phyloP scores from a whole-genome alignment of 2,888 invertebrate species.

The Sinhomidia bicolor region DNA sequence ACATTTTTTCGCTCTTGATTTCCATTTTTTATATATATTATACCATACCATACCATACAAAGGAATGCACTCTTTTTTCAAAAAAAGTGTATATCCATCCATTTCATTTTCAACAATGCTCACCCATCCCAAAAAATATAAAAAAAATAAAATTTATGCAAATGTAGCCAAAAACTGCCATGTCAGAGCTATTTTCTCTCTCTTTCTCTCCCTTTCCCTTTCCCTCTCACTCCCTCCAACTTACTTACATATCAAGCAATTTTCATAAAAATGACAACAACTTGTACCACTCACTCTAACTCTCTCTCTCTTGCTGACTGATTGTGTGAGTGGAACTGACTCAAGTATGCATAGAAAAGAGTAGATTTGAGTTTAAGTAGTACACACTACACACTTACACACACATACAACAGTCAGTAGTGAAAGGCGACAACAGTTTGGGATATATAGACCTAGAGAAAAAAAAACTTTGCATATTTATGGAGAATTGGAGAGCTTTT shows the following conservation, averaged over 20 bases:
- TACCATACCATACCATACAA: too few relatives aligned
- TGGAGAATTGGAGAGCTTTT: constrained; percentile 10
- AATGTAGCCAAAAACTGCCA: neutral
- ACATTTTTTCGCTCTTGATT: too few relatives aligned
- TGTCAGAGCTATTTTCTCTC: constrained; percentile 16
- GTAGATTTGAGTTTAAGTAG: neutral
- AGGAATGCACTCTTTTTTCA: neutral
- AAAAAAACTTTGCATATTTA: constrained; percentile 50
- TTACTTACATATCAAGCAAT: neutral
- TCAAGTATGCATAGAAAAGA: neutral
- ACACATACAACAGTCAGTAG: too few relatives aligned
- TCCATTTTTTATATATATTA: too few relatives aligned
- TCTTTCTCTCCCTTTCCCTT: too few relatives aligned
- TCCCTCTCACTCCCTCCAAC: neutral
- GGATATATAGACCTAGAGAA: neutral
- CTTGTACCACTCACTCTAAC: neutral
- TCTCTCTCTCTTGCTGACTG: neutral
- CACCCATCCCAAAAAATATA: neutral
- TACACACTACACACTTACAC: too few relatives aligned
- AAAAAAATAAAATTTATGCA: neutral
- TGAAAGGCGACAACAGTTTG: too few relatives aligned
- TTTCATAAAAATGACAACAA: constrained; percentile 58
- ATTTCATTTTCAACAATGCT: neutral
- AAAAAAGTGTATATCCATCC: too few relatives aligned
- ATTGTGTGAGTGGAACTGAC: neutral